Conservation (phyloP, 1,140 invertebrate species). For the Chironomus striatipennis region DNA sequence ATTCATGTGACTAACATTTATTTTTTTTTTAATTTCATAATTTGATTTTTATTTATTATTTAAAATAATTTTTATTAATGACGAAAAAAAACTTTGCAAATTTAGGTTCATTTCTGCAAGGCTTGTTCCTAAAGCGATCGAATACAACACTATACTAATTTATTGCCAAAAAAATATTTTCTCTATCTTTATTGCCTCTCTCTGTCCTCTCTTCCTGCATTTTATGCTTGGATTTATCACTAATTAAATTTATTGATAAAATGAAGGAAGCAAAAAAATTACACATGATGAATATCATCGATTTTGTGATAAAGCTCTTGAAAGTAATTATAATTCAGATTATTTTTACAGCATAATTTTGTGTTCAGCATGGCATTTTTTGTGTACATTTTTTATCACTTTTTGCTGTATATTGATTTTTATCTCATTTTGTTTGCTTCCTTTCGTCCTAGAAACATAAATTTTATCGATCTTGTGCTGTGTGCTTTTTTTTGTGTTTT, state of each 20-base stretch:
- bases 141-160: slow-evolving; percentile 1
- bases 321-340: slow-evolving; percentile 51
- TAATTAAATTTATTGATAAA: neutral
- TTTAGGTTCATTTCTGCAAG: slow-evolving; percentile 5
- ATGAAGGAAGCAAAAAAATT: slow-evolving; percentile 39
- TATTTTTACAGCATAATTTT: neutral
- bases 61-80: slow-evolving; percentile 16
- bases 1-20: slow-evolving; percentile 26
- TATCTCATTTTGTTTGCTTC: too few relatives aligned
- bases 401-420: neutral
- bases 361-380: neutral
- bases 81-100: neutral
- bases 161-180: neutral
- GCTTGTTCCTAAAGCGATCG: slow-evolving; percentile 10
- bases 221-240: neutral
- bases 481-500: too few relatives aligned
- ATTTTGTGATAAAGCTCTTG: slow-evolving; percentile 65
- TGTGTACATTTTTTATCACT: neutral
- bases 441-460: too few relatives aligned
- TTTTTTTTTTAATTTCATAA: slow-evolving; percentile 29
- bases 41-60: slow-evolving; percentile 10
- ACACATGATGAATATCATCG: slow-evolving; percentile 65
- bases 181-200: neutral
- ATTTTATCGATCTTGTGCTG: too few relatives aligned
- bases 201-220: neutral